A percentile compares a stretch with the other conserved stretches of the same genome.
Conservation (phyloP, 2,888 invertebrate genomes). For the Pyrocoelia pectoralis region DNA sequence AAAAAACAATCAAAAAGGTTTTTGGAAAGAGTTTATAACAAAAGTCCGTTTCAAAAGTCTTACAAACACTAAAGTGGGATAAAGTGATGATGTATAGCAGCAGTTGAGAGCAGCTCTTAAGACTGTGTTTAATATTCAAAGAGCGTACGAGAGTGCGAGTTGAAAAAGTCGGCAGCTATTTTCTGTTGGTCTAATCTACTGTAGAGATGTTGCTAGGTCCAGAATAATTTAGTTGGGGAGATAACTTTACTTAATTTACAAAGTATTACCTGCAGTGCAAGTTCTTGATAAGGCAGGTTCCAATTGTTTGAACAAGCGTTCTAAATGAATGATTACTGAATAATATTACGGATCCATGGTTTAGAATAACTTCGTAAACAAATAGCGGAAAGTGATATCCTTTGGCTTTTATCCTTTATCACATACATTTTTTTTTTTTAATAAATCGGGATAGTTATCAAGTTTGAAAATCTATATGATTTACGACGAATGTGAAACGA, state of each 20-base stretch:
- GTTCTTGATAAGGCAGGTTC: conserved; percentile 1
- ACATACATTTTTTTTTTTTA: conserved; percentile 27
- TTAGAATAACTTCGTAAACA: neutral
- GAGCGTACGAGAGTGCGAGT: conserved; percentile 45
- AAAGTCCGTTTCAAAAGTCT: conserved; percentile 45
- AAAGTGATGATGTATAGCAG: conserved; percentile 49
- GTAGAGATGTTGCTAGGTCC: conserved; percentile 40
- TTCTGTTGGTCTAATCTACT: conserved; percentile 47
- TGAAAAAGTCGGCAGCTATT: conserved; percentile 50
- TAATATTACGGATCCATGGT: neutral
- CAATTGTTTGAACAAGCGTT: neutral
- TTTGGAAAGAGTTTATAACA: conserved; percentile 27
- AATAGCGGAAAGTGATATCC: neutral
- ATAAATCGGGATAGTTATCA: conserved; percentile 32
- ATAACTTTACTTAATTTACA: conserved; percentile 32
- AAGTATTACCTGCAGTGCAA: conserved; percentile 10
- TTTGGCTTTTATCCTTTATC: conserved; percentile 15
- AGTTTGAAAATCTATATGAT: conserved; percentile 36
- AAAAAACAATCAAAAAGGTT: conserved; percentile 31
- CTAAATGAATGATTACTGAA: neutral
- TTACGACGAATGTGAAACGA: conserved; percentile 37
- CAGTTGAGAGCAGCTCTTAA: conserved; percentile 47
- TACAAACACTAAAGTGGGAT: conserved; percentile 47
- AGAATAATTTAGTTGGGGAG: conserved; percentile 42
- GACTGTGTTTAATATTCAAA: conserved; percentile 50